Base-by-base conservation (phyloP, 2,888 invertebrate genomes). In the Pristionchus fissidentatus region DNA sequence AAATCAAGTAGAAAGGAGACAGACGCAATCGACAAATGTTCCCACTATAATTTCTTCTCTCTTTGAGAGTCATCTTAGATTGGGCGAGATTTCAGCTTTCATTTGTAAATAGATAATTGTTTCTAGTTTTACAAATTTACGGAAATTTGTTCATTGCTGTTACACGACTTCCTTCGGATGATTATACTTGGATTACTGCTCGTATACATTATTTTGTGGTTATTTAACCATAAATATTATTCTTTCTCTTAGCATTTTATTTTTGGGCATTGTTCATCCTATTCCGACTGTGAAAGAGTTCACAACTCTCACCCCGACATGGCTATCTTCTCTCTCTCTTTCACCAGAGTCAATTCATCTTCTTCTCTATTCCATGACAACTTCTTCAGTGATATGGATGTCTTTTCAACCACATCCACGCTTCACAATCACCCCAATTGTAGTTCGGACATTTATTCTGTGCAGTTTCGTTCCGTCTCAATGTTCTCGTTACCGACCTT, bases 321-420 rank as follows among this genome's bases (percentile, higher is more conserved):
- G 38, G n/a, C 41, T 26, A 70, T 26, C 3, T n/a, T n/a, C n/a
- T n/a, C n/a, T n/a, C n/a, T n/a, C n/a, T n/a, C n/a, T 70, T 52
- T 52, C 22, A n/a, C 15, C 5, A 5, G 70, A 70, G 70, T 70
- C 70, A 70, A 70, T 70, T 41, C 70, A 70, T 70, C 70, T 70
- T 70, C 41, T n/a, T 70, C 70, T 70, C 70, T 70, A 38, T 26
- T 70, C 43, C 43, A 41, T 70, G 70, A 70, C 70, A 70, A 70
- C 70, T 70, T 41, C 70, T 38, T 70, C 70, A 70, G 70, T 70
- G 70, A 70, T 70, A 70, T 70, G 70, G 43, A 70, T 70, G 70
- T 70, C 70, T 70, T 70, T 26, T 70, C 70, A 41, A n/a, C 70
- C 70, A 41, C 70, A 43, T 26, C 22, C 19, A 15, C 32, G 29